Evolutionary conservation across 2,797 vertebrate species (phyloP).

Genomic region (Prionace glauca): DNA sequence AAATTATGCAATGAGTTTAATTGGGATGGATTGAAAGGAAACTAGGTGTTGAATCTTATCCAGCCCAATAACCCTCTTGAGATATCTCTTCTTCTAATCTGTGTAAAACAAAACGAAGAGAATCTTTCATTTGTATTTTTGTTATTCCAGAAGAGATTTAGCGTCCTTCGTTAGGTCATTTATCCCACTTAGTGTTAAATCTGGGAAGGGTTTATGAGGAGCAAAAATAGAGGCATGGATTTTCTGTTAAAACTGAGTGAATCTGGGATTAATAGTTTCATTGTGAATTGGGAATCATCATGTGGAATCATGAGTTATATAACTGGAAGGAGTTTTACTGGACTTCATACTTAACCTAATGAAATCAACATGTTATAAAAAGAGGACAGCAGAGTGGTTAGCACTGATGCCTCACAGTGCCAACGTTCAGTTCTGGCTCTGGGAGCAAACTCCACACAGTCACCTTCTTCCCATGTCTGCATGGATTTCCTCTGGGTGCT

Average conservation of each 20-base stretch:
- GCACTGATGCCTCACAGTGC: too few relatives aligned
- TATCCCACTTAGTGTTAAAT: not conserved
- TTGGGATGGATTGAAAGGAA: not conserved
- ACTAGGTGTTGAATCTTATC: not conserved
- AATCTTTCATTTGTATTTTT: not conserved
- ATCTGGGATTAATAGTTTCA: not conserved
- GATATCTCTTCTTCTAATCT: too few relatives aligned
- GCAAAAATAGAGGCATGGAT: not conserved
- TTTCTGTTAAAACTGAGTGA: not conserved
- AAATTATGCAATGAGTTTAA: not conserved
- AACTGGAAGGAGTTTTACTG: not conserved
- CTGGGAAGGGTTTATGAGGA: too few relatives aligned
- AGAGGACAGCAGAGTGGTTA: not conserved
- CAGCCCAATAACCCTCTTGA: too few relatives aligned
- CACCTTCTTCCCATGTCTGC: too few relatives aligned
- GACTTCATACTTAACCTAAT: not conserved
- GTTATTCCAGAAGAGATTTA: not conserved
- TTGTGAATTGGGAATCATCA: not conserved
- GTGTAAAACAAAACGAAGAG: not conserved
- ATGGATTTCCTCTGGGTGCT: too few relatives aligned
- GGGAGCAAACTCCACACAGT: too few relatives aligned
- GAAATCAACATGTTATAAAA: not conserved
- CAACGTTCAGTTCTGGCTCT: too few relatives aligned
- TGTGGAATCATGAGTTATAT: not conserved
- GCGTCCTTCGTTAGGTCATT: not conserved